Evolutionary conservation across 2,113 vertebrate genomes (phyloP).

Genomic region (Platysternon megacephalum): DNA sequence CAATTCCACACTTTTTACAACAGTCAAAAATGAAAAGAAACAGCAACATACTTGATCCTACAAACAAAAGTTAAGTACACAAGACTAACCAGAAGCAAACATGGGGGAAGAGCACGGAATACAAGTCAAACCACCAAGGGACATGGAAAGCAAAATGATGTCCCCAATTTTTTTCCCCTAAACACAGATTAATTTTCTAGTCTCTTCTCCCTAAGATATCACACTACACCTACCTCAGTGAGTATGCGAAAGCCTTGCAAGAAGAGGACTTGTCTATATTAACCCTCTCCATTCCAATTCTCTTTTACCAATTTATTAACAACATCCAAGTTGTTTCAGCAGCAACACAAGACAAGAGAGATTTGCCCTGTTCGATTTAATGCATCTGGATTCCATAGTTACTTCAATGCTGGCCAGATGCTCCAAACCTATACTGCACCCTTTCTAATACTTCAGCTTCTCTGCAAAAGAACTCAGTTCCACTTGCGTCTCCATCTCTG

Average conservation of each 20-base stretch:
- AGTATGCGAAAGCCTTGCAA: background rate
- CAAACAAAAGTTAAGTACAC: background rate
- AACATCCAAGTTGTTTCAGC: conserved; percentile 33
- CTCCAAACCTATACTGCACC: background rate
- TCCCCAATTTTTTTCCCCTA: background rate
- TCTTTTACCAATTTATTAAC: conserved; percentile 26
- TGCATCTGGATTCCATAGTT: conserved; percentile 31
- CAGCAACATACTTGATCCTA: background rate
- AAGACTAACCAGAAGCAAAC: background rate
- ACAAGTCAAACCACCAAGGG: background rate
- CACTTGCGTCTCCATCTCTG: conserved; percentile 33
- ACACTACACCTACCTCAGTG: conserved; percentile 50
- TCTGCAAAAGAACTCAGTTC: background rate
- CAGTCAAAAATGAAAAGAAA: conserved; percentile 34
- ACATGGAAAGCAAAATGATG: background rate
- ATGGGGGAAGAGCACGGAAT: background rate
- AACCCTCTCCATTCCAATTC: conserved; percentile 28
- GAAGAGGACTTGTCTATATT: background rate
- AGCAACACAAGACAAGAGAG: conserved; percentile 22
- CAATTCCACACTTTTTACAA: conserved; percentile 14
- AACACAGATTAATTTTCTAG: background rate
- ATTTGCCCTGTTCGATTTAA: background rate
- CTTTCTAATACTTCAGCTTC: conserved; percentile 34
- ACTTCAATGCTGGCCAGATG: conserved; percentile 10
- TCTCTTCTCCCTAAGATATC: background rate